Evolutionary conservation across 2,888 invertebrate genomes (phyloP).

Genomic region (Acanthosepion lycidas): DNA sequence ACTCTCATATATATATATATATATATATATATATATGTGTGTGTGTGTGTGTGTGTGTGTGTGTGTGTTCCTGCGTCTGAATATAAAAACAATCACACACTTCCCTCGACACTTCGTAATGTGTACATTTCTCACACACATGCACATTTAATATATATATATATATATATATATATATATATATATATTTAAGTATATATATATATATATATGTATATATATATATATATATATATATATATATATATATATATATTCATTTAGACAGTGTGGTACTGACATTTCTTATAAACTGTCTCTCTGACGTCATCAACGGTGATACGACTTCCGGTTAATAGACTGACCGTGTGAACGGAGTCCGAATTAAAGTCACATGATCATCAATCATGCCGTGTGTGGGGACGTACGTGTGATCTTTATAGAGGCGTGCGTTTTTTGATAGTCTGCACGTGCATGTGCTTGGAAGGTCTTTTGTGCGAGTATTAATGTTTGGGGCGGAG

Average conservation of each 20-base stretch:
- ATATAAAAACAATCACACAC: background rate
- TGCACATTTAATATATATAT: background rate
- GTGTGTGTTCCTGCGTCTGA: background rate
- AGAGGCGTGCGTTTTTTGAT: background rate
- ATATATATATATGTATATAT: background rate
- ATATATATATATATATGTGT: background rate
- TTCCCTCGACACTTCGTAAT: background rate
- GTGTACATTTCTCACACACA: too few species aligned
- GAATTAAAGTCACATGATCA: conserved; percentile 4
- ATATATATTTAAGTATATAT: background rate
- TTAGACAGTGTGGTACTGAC: background rate
- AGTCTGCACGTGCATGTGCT: background rate
- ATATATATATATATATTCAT: background rate
- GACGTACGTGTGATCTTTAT: background rate
- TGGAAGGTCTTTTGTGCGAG: background rate
- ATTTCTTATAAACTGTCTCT: background rate
- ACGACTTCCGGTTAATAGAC: background rate
- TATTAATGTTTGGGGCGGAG: background rate
- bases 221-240: background rate
- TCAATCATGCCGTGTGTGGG: background rate
- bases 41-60: background rate
- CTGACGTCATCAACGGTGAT: conserved; percentile 33
- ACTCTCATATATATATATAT: background rate
- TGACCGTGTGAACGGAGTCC: conserved; percentile 33
- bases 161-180: background rate